Evolutionary conservation across 2,797 vertebrate species (phyloP).

Genomic region (Enteromius thamalakanensis): DNA sequence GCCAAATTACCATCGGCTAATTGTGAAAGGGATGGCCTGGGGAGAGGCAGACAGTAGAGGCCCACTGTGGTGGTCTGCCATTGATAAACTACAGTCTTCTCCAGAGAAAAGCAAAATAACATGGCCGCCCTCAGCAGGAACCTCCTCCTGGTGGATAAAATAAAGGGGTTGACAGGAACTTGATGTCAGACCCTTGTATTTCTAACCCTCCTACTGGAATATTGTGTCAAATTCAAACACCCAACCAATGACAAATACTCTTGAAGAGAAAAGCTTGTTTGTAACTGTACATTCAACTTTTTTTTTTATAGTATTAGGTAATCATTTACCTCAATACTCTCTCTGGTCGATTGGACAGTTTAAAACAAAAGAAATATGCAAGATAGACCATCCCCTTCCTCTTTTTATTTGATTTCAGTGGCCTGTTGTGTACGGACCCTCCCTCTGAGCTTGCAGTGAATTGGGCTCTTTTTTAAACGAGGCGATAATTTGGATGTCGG

Average conservation of each 20-base stretch:
- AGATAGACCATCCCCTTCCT: not conserved
- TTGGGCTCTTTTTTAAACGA: slow-evolving; percentile 19
- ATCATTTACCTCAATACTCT: not conserved
- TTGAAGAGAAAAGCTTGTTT: not conserved
- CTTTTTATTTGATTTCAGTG: slow-evolving; percentile 2
- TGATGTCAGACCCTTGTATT: slow-evolving; percentile 26
- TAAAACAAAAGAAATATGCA: not conserved
- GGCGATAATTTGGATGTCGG: slow-evolving; percentile 25
- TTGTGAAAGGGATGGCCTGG: slow-evolving; percentile 77
- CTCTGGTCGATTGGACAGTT: not conserved
- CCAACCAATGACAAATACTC: not conserved
- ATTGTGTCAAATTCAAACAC: not conserved
- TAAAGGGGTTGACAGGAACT: slow-evolving; percentile 15
- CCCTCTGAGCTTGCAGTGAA: slow-evolving; percentile 13
- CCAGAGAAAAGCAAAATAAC: slow-evolving; percentile 40
- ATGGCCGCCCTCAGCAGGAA: slow-evolving; percentile 22
- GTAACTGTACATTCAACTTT: not conserved
- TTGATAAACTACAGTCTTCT: slow-evolving; percentile 31
- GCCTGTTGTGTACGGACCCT: slow-evolving; percentile 14
- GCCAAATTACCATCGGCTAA: slow-evolving; percentile 77
- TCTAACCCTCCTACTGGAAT: slow-evolving; percentile 29
- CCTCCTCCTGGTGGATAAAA: slow-evolving; percentile 19
- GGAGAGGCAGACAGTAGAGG: slow-evolving; percentile 69
- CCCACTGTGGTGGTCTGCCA: slow-evolving; percentile 59
- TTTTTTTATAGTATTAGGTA: not conserved